Evolutionary conservation across 2,888 invertebrate species (phyloP).

Genomic region (Drosophila fungiperda): DNA sequence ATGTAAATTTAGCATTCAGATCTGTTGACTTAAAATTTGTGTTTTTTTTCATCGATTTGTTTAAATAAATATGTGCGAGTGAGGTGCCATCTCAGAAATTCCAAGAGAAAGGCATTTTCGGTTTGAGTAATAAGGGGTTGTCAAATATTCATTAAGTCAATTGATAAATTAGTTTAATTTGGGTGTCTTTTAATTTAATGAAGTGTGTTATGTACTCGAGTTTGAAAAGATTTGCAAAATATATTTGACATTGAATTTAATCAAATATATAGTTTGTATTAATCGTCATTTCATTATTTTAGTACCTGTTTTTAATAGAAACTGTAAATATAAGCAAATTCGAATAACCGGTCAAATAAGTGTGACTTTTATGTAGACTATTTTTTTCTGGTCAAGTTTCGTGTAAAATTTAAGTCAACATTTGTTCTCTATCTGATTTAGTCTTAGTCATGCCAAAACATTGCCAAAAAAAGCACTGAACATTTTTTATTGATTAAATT

Average conservation of each 20-base stretch:
- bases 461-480: slow-evolving; percentile 4
- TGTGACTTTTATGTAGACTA: slow-evolving; percentile 5
- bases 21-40: slow-evolving; percentile 40
- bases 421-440: neutral
- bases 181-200: neutral
- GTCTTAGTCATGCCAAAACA: slow-evolving; percentile 15
- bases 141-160: slow-evolving; percentile 19
- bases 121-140: slow-evolving; percentile 45
- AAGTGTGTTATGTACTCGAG: neutral
- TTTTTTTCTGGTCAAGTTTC: neutral
- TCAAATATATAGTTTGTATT: neutral
- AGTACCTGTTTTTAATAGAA: neutral
- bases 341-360: neutral
- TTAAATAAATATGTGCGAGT: slow-evolving; percentile 8
- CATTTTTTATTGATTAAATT: slow-evolving; percentile 24
- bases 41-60: slow-evolving; percentile 22
- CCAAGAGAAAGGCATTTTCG: slow-evolving; percentile 43
- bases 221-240: neutral
- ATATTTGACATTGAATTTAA: neutral
- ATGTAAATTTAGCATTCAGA: slow-evolving; percentile 64
- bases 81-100: slow-evolving; percentile 31
- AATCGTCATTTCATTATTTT: neutral
- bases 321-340: slow-evolving; percentile 3
- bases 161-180: slow-evolving; percentile 40
- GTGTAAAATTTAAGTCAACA: slow-evolving; percentile 3